Evolutionary conservation across 1,140 invertebrate genomes (phyloP), one percentile per base, ranked within the genome.

Genomic region (Formica selysi): DNA sequence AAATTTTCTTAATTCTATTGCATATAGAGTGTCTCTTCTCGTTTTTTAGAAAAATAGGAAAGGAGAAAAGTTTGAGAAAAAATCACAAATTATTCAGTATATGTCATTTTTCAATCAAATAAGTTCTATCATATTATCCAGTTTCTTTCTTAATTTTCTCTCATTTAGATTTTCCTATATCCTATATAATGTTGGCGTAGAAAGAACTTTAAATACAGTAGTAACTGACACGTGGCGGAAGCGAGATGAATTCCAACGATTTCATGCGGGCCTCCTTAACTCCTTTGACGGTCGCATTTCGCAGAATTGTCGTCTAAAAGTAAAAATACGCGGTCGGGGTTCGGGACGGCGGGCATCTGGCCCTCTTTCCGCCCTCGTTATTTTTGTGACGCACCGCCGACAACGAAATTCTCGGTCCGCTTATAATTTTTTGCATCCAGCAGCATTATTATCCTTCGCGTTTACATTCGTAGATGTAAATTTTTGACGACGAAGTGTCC

Each of bases 211-310:
- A 90, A 91, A 93, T 90, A 91, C 88, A 91, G 81, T 87, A 41
- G 85, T 78, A 87, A 90, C 65, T 87, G 87, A 92, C 57, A 78
- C 85, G 85, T 89, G 84, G 64, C 89, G 90, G 90, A 93, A 91
- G 79, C 90, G 44, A 88, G 71, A 86, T 83, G 86, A 91, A 94
- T 94, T 93, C 90, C 91, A 89, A 86, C 87, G 85, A 87, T 90
- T 89, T 87, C 76, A 86, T 86, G 79, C 90, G 87, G 90, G 68
- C 29, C 89, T 90, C 65, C 89, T 91, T 90, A 90, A 92, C 86
- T 91, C 91, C 90, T 93, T 93, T 92, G 91, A 92, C 90, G 91
- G 62, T 89, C 87, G 65, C 36, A 90, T 83, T 95, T 94, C 94
- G 88, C 67, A 89, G 94, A 95, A 95, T 89, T 85, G 87, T 91